phyloP scores from a whole-genome alignment of 2,113 vertebrate species.

The Narcine bancroftii region DNA sequence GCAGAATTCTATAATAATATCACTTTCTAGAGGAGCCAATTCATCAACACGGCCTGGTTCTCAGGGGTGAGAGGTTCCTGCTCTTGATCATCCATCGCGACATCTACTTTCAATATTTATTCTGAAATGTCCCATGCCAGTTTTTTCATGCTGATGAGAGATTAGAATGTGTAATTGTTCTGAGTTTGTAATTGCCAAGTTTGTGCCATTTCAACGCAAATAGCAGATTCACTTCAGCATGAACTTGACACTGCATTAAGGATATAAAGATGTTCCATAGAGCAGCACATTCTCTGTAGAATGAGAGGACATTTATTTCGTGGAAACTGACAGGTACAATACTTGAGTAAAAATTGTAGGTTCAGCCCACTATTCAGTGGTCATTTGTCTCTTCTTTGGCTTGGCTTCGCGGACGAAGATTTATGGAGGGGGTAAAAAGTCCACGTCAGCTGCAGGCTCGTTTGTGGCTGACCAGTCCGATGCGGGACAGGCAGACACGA shows the following conservation, averaged over 20 bases:
- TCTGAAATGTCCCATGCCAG: neutral
- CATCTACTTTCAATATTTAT: neutral
- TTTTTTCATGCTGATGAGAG: slow-evolving; percentile 1
- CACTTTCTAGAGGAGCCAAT: neutral
- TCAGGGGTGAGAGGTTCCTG: neutral
- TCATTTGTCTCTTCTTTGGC: too few relatives aligned
- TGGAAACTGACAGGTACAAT: slow-evolving; percentile 14
- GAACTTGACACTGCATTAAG: slow-evolving; percentile 2
- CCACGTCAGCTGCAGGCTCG: too few relatives aligned
- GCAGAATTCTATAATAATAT: neutral
- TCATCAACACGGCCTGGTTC: neutral
- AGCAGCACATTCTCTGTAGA: neutral
- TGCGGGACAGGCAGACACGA: too few relatives aligned
- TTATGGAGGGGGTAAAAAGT: too few relatives aligned
- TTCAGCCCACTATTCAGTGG: slow-evolving; percentile 8
- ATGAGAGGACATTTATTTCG: neutral
- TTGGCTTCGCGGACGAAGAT: too few relatives aligned
- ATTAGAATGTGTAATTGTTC: slow-evolving; percentile 1
- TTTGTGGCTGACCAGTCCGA: too few relatives aligned
- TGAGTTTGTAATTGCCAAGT: slow-evolving; percentile 11
- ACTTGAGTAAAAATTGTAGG: slow-evolving; percentile 16
- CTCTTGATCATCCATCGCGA: neutral
- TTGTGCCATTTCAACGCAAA: slow-evolving; percentile 28
- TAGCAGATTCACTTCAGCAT: slow-evolving; percentile 25
- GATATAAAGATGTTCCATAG: slow-evolving; percentile 21